phyloP scores from a whole-genome alignment of 1,140 invertebrate genomes.

The Dinothrombium tinctorium region DNA sequence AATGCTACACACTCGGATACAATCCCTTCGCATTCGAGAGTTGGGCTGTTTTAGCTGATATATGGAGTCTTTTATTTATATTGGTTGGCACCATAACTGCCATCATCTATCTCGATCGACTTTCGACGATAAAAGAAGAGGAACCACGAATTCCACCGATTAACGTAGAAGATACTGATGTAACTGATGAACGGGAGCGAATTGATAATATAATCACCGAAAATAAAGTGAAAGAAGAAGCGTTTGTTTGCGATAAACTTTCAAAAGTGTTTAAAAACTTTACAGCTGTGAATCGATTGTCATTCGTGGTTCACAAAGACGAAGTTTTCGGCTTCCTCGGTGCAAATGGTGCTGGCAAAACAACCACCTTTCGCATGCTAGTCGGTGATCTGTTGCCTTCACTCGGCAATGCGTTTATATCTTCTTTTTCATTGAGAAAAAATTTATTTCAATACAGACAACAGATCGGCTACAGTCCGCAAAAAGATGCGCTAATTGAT shows the following conservation, averaged over 20 bases:
- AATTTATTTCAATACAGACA: conserved; percentile 29
- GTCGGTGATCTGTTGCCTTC: conserved; percentile 20
- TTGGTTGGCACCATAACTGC: too few species aligned
- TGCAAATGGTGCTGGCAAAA: conserved; percentile 22
- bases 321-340: conserved; percentile 29
- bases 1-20: too few species aligned
- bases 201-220: conserved; percentile 11
- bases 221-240: background rate
- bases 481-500: conserved; percentile 48
- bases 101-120: too few species aligned
- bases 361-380: conserved; percentile 21
- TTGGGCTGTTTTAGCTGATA: too few species aligned
- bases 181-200: conserved; percentile 16
- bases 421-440: conserved; percentile 12
- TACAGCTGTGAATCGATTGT: conserved; percentile 13
- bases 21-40: too few species aligned
- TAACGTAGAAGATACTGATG: too few species aligned
- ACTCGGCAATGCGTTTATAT: conserved; percentile 18
- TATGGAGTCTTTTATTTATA: too few species aligned
- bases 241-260: conserved; percentile 3
- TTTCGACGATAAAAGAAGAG: too few species aligned
- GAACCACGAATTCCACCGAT: too few species aligned
- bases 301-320: conserved; percentile 18
- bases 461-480: conserved; percentile 30
- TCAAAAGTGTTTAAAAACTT: too few species aligned